Percentiles rank a stretch among this genome's conserved stretches.
Conservation (phyloP, 1,140 invertebrate genomes). For the Brachionus manjavacas region DNA sequence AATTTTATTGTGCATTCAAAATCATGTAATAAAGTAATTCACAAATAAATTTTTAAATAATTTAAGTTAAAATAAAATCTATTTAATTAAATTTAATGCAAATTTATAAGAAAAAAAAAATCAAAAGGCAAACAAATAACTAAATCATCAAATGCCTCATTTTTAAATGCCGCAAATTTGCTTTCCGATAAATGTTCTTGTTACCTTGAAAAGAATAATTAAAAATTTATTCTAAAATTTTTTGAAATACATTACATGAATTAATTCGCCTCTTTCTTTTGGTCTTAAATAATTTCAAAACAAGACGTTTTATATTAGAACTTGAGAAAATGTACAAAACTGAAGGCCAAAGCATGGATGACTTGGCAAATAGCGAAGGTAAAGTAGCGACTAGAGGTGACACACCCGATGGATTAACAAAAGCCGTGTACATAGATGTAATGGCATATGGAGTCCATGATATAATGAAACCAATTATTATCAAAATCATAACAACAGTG, state of each 20-base stretch:
- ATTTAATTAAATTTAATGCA: neutral
- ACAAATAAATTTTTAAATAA: too few species aligned
- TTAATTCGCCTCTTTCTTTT: neutral
- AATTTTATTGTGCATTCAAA: too few species aligned
- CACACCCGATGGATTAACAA: neutral
- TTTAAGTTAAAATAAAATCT: too few species aligned
- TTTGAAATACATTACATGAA: neutral
- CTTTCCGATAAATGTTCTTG: neutral
- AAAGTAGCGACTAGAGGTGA: conserved; percentile 10
- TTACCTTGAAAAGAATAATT: neutral
- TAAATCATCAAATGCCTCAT: neutral
- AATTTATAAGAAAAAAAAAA: neutral
- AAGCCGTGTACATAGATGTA: conserved; percentile 5
- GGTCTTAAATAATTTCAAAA: neutral
- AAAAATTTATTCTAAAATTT: neutral
- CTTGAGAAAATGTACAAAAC: conserved; percentile 21
- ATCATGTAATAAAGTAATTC: too few species aligned
- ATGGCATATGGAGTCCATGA: conserved; percentile 42
- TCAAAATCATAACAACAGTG: conserved; percentile 7
- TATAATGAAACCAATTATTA: conserved; percentile 26
- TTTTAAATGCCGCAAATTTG: neutral
- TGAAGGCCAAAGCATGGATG: conserved; percentile 36
- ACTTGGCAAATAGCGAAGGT: conserved; percentile 34
- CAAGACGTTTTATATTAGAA: neutral
- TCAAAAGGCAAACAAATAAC: neutral